These are phyloP conservation scores for Galaxea fascicularis DNA, from an alignment of 92 coral and sea anemone species.

Conservation along the genomic window DNA sequence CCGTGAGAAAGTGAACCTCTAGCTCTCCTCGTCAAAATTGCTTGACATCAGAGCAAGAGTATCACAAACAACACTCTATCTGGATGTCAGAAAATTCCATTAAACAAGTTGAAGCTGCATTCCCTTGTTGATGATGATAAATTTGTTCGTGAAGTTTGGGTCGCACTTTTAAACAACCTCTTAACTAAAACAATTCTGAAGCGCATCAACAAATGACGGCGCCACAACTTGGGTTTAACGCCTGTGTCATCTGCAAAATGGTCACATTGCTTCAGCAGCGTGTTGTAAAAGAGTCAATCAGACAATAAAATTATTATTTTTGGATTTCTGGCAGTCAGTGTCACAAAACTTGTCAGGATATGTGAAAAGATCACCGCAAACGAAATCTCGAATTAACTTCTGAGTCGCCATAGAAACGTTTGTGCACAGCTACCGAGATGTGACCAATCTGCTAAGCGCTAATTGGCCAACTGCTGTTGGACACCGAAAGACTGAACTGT, in stretches of 20 bases:
- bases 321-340: not conserved
- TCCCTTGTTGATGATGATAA: too few relatives aligned
- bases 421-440: conserved; percentile 13
- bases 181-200: not conserved
- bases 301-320: not conserved
- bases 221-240: not conserved
- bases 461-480: conserved; percentile 27
- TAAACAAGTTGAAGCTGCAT: too few relatives aligned
- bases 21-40: not conserved
- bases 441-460: conserved; percentile 23
- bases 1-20: conserved; percentile 10
- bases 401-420: conserved; percentile 50
- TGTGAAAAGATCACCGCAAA: conserved; percentile 26
- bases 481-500: conserved; percentile 14
- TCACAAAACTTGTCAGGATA: conserved; percentile 4
- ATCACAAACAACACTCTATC: too few relatives aligned
- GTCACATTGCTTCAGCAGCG: not conserved
- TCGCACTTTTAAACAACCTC: not conserved
- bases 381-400: conserved; percentile 30
- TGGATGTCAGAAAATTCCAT: too few relatives aligned
- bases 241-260: conserved; percentile 1
- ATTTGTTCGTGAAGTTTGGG: not conserved
- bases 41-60: not conserved
- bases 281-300: too few relatives aligned
- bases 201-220: not conserved